Conservation (phyloP, 1,140 invertebrate genomes). For the Drosophila lini region DNA sequence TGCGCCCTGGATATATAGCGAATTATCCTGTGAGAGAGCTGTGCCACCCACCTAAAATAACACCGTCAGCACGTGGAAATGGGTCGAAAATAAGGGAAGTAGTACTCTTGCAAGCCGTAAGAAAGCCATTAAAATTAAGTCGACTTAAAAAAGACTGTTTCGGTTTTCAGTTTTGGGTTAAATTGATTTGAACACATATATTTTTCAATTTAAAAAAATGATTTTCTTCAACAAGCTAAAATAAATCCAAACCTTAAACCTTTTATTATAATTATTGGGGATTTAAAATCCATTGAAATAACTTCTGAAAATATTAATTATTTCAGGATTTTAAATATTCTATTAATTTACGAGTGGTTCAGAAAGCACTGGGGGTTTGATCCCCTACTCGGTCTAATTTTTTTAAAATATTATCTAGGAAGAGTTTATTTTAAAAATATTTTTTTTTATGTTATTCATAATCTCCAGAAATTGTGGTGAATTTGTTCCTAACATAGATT, state of each 20-base stretch:
- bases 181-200: background rate
- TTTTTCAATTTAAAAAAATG: no score
- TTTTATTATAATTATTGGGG: background rate
- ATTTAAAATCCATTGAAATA: background rate
- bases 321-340: background rate
- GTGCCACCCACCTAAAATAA: constrained; percentile 21
- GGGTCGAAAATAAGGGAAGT: constrained; percentile 23
- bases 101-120: background rate
- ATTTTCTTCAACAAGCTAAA: no score
- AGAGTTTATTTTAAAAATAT: no score
- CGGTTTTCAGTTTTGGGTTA: background rate
- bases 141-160: background rate
- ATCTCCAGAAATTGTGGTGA: no score
- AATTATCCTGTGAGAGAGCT: constrained; percentile 39
- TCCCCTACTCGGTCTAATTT: no score
- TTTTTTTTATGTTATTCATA: no score
- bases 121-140: constrained; percentile 1
- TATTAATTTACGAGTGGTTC: no score
- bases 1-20: constrained; percentile 20
- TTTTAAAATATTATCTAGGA: no score
- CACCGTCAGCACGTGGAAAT: constrained; percentile 20
- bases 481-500: no score
- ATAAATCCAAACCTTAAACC: background rate
- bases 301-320: background rate
- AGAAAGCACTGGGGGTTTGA: no score